Conservation (phyloP, 2,888 invertebrate species). For the Enoplolaimus lenunculus region DNA sequence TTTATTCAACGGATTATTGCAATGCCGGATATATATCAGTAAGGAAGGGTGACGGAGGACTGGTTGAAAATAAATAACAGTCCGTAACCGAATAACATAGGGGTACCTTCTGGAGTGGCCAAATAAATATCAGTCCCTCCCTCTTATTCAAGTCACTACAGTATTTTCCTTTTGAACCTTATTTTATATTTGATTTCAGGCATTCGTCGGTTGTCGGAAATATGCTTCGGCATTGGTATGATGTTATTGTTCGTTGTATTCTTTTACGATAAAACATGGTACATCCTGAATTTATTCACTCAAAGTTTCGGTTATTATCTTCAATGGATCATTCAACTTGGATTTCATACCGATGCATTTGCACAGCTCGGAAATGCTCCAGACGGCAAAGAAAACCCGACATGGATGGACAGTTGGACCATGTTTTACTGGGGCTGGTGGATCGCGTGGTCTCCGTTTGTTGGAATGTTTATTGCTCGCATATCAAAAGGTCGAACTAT, state of each 20-base stretch:
- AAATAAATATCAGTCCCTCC: no score
- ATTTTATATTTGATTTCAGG: no score
- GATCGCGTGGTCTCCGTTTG: conserved; percentile 26
- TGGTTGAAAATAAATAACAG: no score
- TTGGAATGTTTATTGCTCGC: conserved; percentile 25
- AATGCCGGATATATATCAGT: no score
- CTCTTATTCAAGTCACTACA: no score
- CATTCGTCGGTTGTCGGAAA: conserved; percentile 22
- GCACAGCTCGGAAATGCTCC: conserved; percentile 19
- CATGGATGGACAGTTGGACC: conserved; percentile 24
- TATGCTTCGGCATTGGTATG: conserved; percentile 23
- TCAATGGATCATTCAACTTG: conserved; percentile 20
- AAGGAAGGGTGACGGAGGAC: no score
- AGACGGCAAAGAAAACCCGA: conserved; percentile 19
- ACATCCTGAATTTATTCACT: conserved; percentile 23
- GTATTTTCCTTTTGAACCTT: no score
- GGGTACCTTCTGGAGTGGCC: no score
- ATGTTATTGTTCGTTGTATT: conserved; percentile 23
- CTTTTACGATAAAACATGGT: conserved; percentile 23
- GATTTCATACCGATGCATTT: conserved; percentile 19
- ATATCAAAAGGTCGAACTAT: conserved; percentile 22
- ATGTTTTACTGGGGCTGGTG: conserved; percentile 26
- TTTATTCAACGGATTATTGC: no score
- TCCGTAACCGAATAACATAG: no score
- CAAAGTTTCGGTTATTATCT: conserved; percentile 23